These are phyloP conservation scores for Aquatica leii DNA, from an alignment of 2,888 invertebrate genomes.

Conservation along the genomic window DNA sequence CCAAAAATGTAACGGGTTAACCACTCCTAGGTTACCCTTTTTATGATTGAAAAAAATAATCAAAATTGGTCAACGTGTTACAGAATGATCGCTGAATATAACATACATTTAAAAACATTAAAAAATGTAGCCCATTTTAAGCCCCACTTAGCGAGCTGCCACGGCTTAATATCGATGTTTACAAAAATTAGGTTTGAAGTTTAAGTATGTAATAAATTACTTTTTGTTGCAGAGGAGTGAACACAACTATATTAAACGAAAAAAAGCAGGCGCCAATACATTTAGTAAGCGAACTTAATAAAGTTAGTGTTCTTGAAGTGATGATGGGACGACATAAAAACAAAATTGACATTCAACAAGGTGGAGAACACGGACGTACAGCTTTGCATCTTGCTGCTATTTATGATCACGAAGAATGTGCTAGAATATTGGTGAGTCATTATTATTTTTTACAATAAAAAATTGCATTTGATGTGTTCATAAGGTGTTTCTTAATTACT, in stretches of 20 bases:
- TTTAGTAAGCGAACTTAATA: slow-evolving; percentile 80
- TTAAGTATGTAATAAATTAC: slow-evolving; percentile 9
- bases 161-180: too few species aligned
- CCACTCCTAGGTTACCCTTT: too few species aligned
- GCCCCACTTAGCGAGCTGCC: too few species aligned
- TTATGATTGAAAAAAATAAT: too few species aligned
- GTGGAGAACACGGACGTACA: slow-evolving; percentile 81
- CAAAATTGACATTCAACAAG: slow-evolving; percentile 76
- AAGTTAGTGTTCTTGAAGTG: slow-evolving; percentile 72
- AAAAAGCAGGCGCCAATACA: slow-evolving; percentile 83
- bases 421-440: slow-evolving; percentile 76
- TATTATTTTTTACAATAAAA: background rate
- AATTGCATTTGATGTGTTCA: too few species aligned
- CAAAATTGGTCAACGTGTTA: too few species aligned
- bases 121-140: too few species aligned
- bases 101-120: too few species aligned
- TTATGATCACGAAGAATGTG: slow-evolving; percentile 83
- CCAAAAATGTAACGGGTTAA: too few species aligned
- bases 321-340: slow-evolving; percentile 77
- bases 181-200: too few species aligned
- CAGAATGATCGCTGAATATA: too few species aligned
- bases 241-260: slow-evolving; percentile 75
- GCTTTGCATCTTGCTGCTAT: slow-evolving; percentile 87
- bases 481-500: too few species aligned
- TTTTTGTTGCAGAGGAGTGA: slow-evolving; percentile 67